Evolutionary conservation across 2,113 vertebrate species (phyloP), one percentile per base, ranked within the genome.

Genomic region (Morone chrysops): DNA sequence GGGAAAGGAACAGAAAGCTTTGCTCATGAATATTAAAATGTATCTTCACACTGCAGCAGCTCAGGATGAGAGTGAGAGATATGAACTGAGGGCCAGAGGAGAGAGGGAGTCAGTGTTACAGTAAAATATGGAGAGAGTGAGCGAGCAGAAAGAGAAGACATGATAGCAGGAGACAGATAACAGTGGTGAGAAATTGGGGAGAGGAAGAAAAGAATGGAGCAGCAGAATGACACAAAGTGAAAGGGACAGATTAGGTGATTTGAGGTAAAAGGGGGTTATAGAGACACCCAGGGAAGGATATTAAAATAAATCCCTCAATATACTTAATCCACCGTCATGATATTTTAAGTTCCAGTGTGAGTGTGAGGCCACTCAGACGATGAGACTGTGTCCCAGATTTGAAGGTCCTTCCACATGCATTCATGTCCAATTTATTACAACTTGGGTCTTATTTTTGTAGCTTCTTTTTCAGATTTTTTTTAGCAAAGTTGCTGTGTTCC

Each of bases 1-100:
- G 40, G 22, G 67, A 65, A 78, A 83, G 74, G 81, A 84, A 67
- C 59, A 31, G 79, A 83, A 80, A 83, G 78, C 69, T 77, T 76
- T 50, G 72, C 75, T 81, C 82, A 86, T 85, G 85, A 92, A 88
- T 90, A 83, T 87, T 90, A 87, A 81, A 84, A 78, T 70, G 12
- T 10, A 75, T 90, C 88, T 88, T 90, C 80, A 85, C 74, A 71
- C 75, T 84, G 86, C 87, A 90, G 87, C 78, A 81, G 84, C 70
- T 72, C 36, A 9, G 82, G 81, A 61, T 73, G 78, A 82, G 67
- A 76, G 38, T 17, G 72, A 65, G 77, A 66, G 70, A 73, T 18
- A 70, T 41, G 63, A 75, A 72, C 45, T 0, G 17, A 79, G 25
- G 53, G 51, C 53, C 48, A 71, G 71, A 73, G 65, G 47, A 75